Evolutionary conservation across 2,113 vertebrate species (phyloP), one percentile per base, ranked within the genome.

Genomic region (Murina feae): DNA sequence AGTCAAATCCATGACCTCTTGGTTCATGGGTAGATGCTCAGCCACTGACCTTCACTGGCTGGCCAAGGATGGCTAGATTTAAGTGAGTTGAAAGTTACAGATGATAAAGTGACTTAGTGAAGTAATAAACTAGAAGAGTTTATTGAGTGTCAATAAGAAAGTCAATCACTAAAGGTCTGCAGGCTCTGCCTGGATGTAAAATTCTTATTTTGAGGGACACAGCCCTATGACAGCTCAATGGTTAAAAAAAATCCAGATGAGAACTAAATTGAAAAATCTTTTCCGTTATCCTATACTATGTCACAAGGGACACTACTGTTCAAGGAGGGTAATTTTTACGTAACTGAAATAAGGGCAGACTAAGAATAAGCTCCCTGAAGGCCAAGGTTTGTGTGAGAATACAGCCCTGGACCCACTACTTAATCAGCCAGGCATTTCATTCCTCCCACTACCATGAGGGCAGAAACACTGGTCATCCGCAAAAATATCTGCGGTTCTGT

Each of bases 341-440:
- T 76, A 88, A 92, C 44, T 91, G 79, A 51, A 90, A 86, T 47
- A 92, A 69, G 60, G 78, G 25, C 93, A 94, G 83, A 80, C 80
- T 80, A 88, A 89, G 63, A 86, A 86, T 82, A 96, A 90, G 28
- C 18, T 92, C 39, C 25, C 35, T 5, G 11, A 76, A 79, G 79
- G 72, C 20, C 51, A 78, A 4, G 28, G 60, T 72, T 51, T 63
- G 3, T 39, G 75, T n/a, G 32, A 60, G 16, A 71, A n/a, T 17
- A 28, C 32, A 96, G 35, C 44, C 53, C 42, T 18, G 39, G 65
- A 18, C 30, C 63, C 42, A 65, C 6, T 30, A 60, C 18, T 58
- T 39, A 42, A 92, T 37, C 30, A 90, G 12, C 16, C 32, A 55
- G 47, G 25, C 28, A 47, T 51, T 81, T 74, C 13, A 20, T 86